phyloP scores from a whole-genome alignment of 2,888 invertebrate species.

The Torymus auratus region DNA sequence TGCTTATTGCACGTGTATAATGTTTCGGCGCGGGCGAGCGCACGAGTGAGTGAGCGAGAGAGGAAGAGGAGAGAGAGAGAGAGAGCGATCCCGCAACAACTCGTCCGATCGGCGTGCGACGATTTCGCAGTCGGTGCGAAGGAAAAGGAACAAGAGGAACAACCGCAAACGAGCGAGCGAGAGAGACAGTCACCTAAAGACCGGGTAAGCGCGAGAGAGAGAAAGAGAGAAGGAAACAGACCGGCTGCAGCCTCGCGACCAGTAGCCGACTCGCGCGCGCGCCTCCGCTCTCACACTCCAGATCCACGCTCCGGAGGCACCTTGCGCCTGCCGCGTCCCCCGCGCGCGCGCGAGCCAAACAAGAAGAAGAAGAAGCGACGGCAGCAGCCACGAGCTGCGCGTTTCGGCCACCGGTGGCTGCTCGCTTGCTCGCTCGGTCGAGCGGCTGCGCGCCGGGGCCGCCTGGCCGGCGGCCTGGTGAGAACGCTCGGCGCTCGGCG shows the following conservation, averaged over 20 bases:
- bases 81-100: conserved; percentile 8
- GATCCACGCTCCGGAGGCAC: conserved; percentile 36
- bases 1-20: conserved; percentile 36
- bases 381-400: conserved; percentile 33
- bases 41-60: not conserved
- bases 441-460: conserved; percentile 63
- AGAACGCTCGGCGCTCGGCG: conserved; percentile 75
- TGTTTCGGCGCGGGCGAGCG: conserved; percentile 32
- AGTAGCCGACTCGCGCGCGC: conserved; percentile 20
- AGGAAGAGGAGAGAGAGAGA: not conserved
- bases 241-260: conserved; percentile 40
- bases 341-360: conserved; percentile 17
- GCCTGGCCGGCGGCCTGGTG: conserved; percentile 71
- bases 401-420: conserved; percentile 55
- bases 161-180: not conserved
- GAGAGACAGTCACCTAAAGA: not conserved
- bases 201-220: not conserved
- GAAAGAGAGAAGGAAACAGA: conserved; percentile 12
- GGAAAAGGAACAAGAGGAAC: conserved; percentile 47
- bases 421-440: conserved; percentile 59
- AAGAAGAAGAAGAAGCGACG: conserved; percentile 12
- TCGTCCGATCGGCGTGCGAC: conserved; percentile 40
- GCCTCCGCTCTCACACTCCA: conserved; percentile 34
- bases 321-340: conserved; percentile 42
- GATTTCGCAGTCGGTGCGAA: conserved; percentile 53